Conservation (phyloP, 2,797 vertebrate genomes). For the Alca torda region DNA sequence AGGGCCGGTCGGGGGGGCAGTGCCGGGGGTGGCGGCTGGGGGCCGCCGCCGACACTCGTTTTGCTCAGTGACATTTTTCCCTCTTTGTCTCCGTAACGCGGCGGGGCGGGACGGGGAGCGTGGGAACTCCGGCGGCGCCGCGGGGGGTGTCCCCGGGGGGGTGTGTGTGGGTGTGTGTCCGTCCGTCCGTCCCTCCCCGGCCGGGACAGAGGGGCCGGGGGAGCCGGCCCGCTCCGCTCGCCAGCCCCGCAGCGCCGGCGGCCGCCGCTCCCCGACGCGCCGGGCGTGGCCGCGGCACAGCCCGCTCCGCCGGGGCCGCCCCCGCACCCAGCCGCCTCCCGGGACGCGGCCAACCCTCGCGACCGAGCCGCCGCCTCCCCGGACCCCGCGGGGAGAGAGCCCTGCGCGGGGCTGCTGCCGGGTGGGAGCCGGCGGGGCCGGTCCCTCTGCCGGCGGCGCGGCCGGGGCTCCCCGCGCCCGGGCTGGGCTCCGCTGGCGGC, state of each 20-base stretch:
- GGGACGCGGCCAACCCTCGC: background rate
- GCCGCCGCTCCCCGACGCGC: background rate
- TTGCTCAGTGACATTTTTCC: background rate
- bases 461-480: background rate
- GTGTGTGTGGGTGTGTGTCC: background rate
- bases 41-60: background rate
- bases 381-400: background rate
- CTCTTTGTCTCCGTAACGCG: background rate
- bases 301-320: slow-evolving; percentile 62
- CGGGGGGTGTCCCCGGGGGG: background rate
- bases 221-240: no score
- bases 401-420: background rate
- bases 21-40: no score
- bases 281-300: slow-evolving; percentile 56
- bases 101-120: background rate
- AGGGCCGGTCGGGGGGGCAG: no score
- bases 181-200: background rate
- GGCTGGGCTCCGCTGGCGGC: background rate
- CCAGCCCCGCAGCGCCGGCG: no score
- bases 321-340: slow-evolving; percentile 30
- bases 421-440: background rate
- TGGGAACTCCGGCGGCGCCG: background rate
- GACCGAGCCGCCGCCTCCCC: background rate
- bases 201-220: no score
- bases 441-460: background rate